phyloP scores from a whole-genome alignment of 2,113 vertebrate species.

The Syngnathoides biaculeatus region DNA sequence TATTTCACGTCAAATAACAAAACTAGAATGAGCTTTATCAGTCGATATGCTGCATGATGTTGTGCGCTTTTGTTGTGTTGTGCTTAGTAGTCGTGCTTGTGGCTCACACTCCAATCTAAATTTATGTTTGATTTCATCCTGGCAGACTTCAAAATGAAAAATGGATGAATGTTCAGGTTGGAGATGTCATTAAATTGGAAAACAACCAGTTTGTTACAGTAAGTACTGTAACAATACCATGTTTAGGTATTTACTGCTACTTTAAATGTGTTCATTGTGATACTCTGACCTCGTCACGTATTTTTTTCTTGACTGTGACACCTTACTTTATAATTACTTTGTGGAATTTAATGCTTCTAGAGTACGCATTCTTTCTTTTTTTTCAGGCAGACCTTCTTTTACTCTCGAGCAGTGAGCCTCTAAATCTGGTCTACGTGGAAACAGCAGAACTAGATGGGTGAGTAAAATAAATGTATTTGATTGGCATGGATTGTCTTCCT shows the following conservation, averaged over 20 bases:
- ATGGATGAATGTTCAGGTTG: constrained; percentile 94
- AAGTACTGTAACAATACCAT: constrained; percentile 41
- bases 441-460: constrained; percentile 93
- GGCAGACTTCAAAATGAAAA: constrained; percentile 82
- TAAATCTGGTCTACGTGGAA: constrained; percentile 87
- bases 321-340: not conserved
- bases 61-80: not conserved
- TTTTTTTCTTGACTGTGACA: not conserved
- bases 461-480: constrained; percentile 36
- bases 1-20: not conserved
- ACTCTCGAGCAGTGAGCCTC: constrained; percentile 87
- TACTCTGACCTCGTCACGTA: not conserved
- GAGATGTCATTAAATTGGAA: constrained; percentile 89
- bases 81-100: not conserved
- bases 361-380: constrained; percentile 1
- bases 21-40: not conserved
- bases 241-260: not conserved
- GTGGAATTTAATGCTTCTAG: not conserved
- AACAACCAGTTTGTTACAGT: constrained; percentile 91
- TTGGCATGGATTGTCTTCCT: not conserved
- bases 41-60: not conserved
- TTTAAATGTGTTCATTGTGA: not conserved
- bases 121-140: not conserved
- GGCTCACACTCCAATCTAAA: not conserved
- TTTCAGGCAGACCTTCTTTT: constrained; percentile 87